Percentiles rank a stretch among this genome's conserved stretches.
These are phyloP conservation scores for Galerucella calmariensis DNA, from an alignment of 2,888 invertebrate genomes.

Conservation along the genomic window DNA sequence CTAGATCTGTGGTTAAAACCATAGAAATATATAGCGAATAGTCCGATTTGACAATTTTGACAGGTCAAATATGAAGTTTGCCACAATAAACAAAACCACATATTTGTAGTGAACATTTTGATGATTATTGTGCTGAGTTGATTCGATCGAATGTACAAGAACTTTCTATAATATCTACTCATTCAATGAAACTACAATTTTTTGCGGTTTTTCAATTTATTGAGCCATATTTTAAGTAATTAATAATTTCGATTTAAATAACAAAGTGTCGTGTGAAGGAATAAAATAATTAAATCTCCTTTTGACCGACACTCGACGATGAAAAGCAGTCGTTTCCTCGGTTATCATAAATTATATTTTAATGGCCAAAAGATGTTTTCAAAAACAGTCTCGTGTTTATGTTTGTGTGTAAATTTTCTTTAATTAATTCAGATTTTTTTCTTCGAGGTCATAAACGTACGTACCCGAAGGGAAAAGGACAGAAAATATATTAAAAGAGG, in stretches of 20 bases:
- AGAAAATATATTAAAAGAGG: not conserved
- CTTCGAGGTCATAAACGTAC: not conserved
- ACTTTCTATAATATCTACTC: too few relatives aligned
- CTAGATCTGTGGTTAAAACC: too few relatives aligned
- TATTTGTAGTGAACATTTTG: too few relatives aligned
- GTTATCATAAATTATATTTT: constrained; percentile 30
- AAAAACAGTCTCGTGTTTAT: constrained; percentile 21
- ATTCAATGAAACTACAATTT: too few relatives aligned
- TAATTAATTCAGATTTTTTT: constrained; percentile 32
- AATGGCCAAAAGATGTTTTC: constrained; percentile 36
- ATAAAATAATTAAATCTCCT: constrained; percentile 29
- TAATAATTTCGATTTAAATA: not conserved
- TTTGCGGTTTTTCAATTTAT: too few relatives aligned
- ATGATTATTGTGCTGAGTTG: too few relatives aligned
- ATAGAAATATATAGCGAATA: too few relatives aligned
- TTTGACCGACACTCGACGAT: constrained; percentile 25
- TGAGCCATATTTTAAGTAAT: not conserved
- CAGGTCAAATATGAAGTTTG: too few relatives aligned
- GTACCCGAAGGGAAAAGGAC: not conserved
- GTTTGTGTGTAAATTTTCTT: constrained; percentile 22
- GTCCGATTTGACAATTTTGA: too few relatives aligned
- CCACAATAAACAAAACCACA: too few relatives aligned
- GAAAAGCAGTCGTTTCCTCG: constrained; percentile 19
- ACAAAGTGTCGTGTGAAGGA: constrained; percentile 12
- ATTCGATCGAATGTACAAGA: too few relatives aligned